Percentiles rank a stretch among this genome's conserved stretches.
Evolutionary conservation across 1,140 invertebrate species (phyloP).

Genomic region (Homalodisca vitripennis): DNA sequence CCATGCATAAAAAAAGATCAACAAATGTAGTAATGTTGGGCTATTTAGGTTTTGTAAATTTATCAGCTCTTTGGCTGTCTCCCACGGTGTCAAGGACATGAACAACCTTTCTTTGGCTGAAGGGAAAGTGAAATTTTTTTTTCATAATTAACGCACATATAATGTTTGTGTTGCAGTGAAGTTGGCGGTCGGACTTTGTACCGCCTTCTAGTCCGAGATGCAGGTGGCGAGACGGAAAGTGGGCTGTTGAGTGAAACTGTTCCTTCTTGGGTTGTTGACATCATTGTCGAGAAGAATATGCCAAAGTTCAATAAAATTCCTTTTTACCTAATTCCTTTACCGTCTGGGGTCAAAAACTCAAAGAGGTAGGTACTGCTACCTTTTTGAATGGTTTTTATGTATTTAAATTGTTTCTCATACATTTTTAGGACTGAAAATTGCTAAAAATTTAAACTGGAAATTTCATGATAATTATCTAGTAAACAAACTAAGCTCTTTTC

Average conservation of each 20-base stretch:
- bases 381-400: not conserved
- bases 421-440: too few relatives aligned
- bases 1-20: too few relatives aligned
- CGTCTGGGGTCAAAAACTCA: constrained; percentile 84
- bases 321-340: constrained; percentile 93
- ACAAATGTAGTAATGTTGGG: too few relatives aligned
- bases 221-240: constrained; percentile 93
- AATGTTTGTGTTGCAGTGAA: constrained; percentile 63
- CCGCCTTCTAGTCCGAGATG: constrained; percentile 86
- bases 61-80: too few relatives aligned
- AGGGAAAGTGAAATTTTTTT: too few relatives aligned
- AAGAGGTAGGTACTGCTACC: constrained; percentile 73
- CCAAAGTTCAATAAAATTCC: constrained; percentile 98
- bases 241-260: constrained; percentile 91
- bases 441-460: too few relatives aligned
- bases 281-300: constrained; percentile 89
- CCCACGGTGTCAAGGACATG: too few relatives aligned
- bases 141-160: too few relatives aligned
- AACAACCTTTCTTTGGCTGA: too few relatives aligned
- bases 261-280: constrained; percentile 94
- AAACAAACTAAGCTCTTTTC: too few relatives aligned
- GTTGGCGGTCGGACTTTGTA: constrained; percentile 92
- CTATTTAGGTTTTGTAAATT: too few relatives aligned
- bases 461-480: too few relatives aligned
- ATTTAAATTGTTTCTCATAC: not conserved